Base-by-base conservation (phyloP, 2,888 invertebrate genomes). In the Diaperis boleti region DNA sequence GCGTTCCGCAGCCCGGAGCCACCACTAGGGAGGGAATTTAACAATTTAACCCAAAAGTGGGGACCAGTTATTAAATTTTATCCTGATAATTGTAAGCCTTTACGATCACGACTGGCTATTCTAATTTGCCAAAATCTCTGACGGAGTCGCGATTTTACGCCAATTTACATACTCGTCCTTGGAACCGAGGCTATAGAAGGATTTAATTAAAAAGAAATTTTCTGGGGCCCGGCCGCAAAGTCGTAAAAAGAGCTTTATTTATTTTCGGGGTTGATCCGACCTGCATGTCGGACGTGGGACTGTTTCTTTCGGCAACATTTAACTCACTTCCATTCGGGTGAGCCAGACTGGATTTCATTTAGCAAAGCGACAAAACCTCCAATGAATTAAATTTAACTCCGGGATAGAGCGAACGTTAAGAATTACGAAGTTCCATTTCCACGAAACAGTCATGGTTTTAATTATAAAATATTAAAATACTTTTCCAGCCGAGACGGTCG, bases 391-490 rank as follows among this genome's bases (percentile, higher is more conserved):
- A 49, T 49, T 49, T 49, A 35, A 29, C 33, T 49, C 35, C 18
- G 18, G 14, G 18, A 49, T 17, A 31, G 35, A 49, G 49, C 35
- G 49, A 49, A 49, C 29, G 18, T 49, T 49, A 49, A 49, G 49
- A 49, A 49, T 33, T 47, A 47, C 47, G 29, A 31, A 47, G 15
- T 31, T 17, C 17, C 17, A 15, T 11, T 49, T 18, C 20, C 49
- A 15, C 18, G 54, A 41, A 55, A 44, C 55, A 44, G 44, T 57
- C 47, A 22, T 22, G 47, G 26, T n/a, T 55, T 55, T 55, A 61
- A 61, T 62, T 62, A 56, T 49, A 50, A 56, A 62, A 56, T 62
- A 62, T 56, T 49, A 50, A 56, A 50, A 56, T 62, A 62, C 61
- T 56, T 62, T 62, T 49, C 29, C 18, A 14, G 47, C 56, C 22